These are phyloP conservation scores for Telmatherina bonti DNA, from an alignment of 2,797 vertebrate species.

Conservation along the genomic window DNA sequence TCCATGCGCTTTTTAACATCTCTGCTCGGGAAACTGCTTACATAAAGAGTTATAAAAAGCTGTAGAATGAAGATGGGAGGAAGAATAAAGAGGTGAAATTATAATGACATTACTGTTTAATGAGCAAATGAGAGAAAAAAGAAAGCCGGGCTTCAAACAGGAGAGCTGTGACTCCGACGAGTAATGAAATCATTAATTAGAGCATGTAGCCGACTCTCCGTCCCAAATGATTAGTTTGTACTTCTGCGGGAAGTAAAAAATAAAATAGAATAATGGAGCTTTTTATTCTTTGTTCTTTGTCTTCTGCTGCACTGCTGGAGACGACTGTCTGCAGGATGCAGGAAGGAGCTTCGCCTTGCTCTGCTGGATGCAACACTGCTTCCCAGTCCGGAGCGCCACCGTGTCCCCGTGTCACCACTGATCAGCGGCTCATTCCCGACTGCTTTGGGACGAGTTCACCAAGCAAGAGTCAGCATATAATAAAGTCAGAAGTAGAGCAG, in stretches of 20 bases:
- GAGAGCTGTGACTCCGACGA: slow-evolving; percentile 36
- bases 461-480: neutral
- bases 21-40: no score
- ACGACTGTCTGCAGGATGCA: slow-evolving; percentile 8
- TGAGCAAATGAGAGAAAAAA: slow-evolving; percentile 45
- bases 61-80: slow-evolving; percentile 4
- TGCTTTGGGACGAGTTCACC: neutral
- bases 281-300: slow-evolving; percentile 26
- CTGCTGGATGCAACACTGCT: neutral
- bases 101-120: slow-evolving; percentile 56
- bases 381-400: neutral
- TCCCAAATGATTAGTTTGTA: slow-evolving; percentile 35
- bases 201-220: slow-evolving; percentile 25
- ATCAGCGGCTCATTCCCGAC: neutral
- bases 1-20: neutral
- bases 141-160: slow-evolving; percentile 36
- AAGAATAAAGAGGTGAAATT: slow-evolving; percentile 44
- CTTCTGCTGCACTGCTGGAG: slow-evolving; percentile 21
- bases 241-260: slow-evolving; percentile 39
- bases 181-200: slow-evolving; percentile 66
- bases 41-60: slow-evolving; percentile 8
- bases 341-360: neutral
- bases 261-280: slow-evolving; percentile 17
- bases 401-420: neutral
- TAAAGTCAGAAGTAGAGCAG: slow-evolving; percentile 48